phyloP scores from a whole-genome alignment of 2,797 vertebrate genomes.

The Fundulus diaphanus region DNA sequence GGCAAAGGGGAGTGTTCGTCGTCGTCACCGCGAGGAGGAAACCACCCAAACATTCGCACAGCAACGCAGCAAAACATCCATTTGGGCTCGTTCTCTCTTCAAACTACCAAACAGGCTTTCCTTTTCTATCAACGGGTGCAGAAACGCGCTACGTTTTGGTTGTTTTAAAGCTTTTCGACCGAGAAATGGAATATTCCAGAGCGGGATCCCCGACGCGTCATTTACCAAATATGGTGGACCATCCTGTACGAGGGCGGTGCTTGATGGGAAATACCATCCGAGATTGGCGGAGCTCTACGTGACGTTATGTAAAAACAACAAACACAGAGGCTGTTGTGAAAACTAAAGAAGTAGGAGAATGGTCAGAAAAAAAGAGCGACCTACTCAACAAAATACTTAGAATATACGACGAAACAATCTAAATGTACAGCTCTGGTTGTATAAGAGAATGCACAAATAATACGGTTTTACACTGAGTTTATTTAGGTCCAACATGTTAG shows the following conservation, averaged over 20 bases:
- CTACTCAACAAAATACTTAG: slow-evolving; percentile 35
- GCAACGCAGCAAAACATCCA: slow-evolving; percentile 4
- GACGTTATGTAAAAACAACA: slow-evolving; percentile 77
- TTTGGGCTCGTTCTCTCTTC: accelerated
- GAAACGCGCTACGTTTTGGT: background rate
- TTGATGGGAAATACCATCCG: slow-evolving; percentile 76
- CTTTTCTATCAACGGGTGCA: background rate
- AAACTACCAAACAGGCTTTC: accelerated
- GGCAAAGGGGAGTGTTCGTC: background rate
- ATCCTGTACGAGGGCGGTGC: slow-evolving; percentile 88
- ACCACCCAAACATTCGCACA: slow-evolving; percentile 32
- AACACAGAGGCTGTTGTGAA: slow-evolving; percentile 66
- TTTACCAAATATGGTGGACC: slow-evolving; percentile 97
- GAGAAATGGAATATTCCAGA: slow-evolving; percentile 75
- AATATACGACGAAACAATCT: background rate
- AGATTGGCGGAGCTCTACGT: slow-evolving; percentile 57
- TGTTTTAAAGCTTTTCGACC: background rate
- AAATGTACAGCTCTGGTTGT: background rate
- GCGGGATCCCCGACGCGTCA: slow-evolving; percentile 94
- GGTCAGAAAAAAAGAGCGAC: slow-evolving; percentile 35
- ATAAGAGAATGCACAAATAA: background rate
- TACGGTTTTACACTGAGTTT: background rate
- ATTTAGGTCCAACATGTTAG: background rate
- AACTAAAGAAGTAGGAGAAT: slow-evolving; percentile 55
- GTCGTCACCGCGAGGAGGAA: slow-evolving; percentile 5